Base-by-base conservation (phyloP, 2,113 vertebrate species). In the Istiophorus platypterus region DNA sequence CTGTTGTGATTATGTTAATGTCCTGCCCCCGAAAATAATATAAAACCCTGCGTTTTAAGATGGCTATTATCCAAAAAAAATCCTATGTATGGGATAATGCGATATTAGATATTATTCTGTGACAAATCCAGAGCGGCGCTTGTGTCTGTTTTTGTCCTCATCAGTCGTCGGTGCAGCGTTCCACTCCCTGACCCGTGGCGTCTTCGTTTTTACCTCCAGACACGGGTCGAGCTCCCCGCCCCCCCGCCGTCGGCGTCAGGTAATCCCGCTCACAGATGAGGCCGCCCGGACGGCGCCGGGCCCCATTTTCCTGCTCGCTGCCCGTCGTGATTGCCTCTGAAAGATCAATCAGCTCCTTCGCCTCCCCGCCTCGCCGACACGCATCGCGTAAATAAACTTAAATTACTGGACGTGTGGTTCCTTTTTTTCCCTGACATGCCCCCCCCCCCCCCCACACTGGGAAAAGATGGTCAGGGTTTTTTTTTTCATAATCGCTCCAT, bases 291-390 rank as follows among this genome's bases (percentile, higher is more conserved):
- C 27, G 3, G 39, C 4, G 27, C 7, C 12, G 13, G 81, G n/a
- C n/a, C 54, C 85, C 77, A 85, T 93, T 93, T 91, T 89, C 84
- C 84, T 88, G 89, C 88, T 87, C 15, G 76, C 81, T 87, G 88
- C 85, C 78, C 78, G 68, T 72, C 26, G 4, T 91, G 89, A 92
- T 91, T 92, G 90, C 89, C 62, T 89, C 81, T 86, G 88, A 92
- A 74, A 84, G 88, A 89, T 92, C 90, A 91, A 91, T 91, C 84
- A 90, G 72, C 3, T 62, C 37, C 37, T 66, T 37, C 7, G 70
- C 57, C 13, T 51, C 71, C 3, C 56, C 27, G 39, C 85, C 47
- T 49, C 52, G 24, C 79, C 45, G 72, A 72, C 85, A 73, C 84
- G 76, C 57, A 84, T 85, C 82, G 76, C 92, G 82, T 85, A 89